Base-by-base conservation (phyloP, 2,888 invertebrate species). In the Epirrhoe alternata region DNA sequence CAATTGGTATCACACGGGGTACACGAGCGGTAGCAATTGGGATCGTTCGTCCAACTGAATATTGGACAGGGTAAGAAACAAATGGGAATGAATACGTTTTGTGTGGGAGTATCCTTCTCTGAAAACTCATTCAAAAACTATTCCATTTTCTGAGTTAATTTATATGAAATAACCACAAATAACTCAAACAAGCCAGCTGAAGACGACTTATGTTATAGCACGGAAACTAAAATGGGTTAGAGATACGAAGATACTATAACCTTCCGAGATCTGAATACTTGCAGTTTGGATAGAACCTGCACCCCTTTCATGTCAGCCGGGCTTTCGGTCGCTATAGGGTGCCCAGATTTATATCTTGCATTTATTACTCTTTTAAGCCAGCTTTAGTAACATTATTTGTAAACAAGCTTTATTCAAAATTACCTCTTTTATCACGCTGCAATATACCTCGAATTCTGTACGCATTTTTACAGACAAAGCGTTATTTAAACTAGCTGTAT, bases 1-100 rank as follows among this genome's bases (percentile, higher is more conserved):
- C 38, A 30, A 61, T 17, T 53, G 33, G 35, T 53, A 53, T 53
- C 47, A n/a, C 35, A 17, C n/a, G n/a, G n/a, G n/a, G n/a, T n/a
- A n/a, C n/a, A n/a, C 17, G 47, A 38, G 49, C 24, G 24, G 24
- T 24, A 24, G 24, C 24, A 24, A 24, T 24, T 24, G 24, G 24
- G 16, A n/a, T 14, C 38, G 4, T 42, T 2, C 12, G 38, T 12
- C 12, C 12, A 24, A 24, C 24, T 24, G 12, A 42, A 42, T 42
- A 42, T 42, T 38, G 10, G 38, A 12, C 12, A 12, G 38, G 38
- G 12, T 12, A 24, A 2, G 3, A 24, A 24, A 24, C 24, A 24
- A 24, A 24, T 24, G 24, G 24, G 24, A 24, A 24, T 24, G 3
- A 24, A 24, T 24, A 24, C 24, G 24, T 24, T 24, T 24, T 24